A percentile compares a stretch with the other conserved stretches of the same genome.
Conservation (phyloP, 2,888 invertebrate genomes). For the Lutraria lutraria region DNA sequence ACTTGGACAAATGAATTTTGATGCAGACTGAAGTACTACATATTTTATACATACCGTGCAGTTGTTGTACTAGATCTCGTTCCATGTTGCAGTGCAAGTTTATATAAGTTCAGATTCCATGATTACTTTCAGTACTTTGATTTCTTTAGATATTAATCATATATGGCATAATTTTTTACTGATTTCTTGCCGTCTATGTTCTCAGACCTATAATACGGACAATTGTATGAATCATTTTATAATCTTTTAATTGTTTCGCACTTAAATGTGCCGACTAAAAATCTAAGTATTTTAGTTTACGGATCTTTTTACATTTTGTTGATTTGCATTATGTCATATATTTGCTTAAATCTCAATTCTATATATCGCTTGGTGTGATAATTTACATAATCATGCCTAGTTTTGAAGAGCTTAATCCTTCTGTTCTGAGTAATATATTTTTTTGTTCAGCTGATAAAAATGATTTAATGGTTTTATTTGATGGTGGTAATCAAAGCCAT, state of each 20-base stretch:
- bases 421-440: background rate
- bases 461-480: background rate
- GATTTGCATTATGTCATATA: background rate
- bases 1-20: too few species aligned
- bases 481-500: background rate
- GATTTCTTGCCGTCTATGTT: too few species aligned
- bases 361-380: background rate
- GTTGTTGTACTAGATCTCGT: too few species aligned
- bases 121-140: too few species aligned
- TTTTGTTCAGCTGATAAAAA: constrained; percentile 7
- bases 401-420: constrained; percentile 10
- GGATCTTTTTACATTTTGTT: background rate
- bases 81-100: too few species aligned
- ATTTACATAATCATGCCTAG: background rate
- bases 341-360: background rate
- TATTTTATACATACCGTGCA: too few species aligned
- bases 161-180: too few species aligned
- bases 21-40: too few species aligned
- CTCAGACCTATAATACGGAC: too few species aligned
- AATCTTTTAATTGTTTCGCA: background rate
- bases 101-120: too few species aligned
- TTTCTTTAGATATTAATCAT: too few species aligned
- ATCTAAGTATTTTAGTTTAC: background rate
- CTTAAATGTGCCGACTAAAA: background rate
- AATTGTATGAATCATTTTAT: background rate